Conservation (phyloP, 2,113 vertebrate genomes). For the Hyaena hyaena region DNA sequence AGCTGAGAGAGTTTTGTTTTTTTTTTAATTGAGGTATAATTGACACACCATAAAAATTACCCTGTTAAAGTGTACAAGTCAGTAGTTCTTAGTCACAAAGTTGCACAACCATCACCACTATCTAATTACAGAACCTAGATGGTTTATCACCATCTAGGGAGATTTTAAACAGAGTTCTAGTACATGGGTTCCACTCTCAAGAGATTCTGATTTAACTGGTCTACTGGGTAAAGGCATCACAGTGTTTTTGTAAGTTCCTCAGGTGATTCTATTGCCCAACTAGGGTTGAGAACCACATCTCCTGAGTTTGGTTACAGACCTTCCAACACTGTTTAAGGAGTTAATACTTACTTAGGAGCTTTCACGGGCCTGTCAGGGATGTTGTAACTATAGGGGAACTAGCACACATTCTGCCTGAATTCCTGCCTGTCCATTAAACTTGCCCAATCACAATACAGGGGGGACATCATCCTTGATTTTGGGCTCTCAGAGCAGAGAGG, state of each 20-base stretch:
- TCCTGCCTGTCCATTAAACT: background rate
- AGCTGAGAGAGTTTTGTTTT: background rate
- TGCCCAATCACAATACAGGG: background rate
- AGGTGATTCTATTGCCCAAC: background rate
- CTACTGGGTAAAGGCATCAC: background rate
- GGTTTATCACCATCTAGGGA: background rate
- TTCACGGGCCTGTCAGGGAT: background rate
- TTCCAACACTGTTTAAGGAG: background rate
- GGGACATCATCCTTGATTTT: background rate
- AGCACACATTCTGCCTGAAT: background rate
- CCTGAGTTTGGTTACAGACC: background rate
- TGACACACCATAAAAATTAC: background rate
- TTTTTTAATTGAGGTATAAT: background rate
- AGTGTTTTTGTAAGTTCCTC: background rate
- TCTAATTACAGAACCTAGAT: background rate
- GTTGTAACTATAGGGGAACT: background rate
- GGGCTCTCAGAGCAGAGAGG: background rate
- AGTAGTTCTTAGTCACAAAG: background rate
- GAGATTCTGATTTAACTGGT: background rate
- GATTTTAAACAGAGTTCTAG: conserved; percentile 9
- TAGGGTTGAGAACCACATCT: background rate
- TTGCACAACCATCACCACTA: background rate
- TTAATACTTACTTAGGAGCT: background rate
- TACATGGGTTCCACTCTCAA: background rate
- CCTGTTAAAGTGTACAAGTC: background rate